Conservation (phyloP, 37 sponge, comb jelly and placozoan genomes). For the Mnemiopsis leidyi region DNA sequence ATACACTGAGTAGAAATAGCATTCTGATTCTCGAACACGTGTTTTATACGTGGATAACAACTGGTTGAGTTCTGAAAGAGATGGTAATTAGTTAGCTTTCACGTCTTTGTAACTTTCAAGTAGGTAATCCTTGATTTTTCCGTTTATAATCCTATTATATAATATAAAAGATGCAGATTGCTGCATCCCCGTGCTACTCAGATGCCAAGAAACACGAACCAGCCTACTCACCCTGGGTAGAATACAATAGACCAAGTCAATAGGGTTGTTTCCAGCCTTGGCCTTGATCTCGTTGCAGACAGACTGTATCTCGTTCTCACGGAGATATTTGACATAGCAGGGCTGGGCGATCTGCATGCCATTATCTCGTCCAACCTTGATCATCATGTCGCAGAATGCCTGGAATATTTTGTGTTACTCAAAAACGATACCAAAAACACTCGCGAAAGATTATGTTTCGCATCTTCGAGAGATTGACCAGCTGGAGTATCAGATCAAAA, state of each 20-base stretch:
- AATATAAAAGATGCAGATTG: not conserved
- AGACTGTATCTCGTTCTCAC: slow-evolving; percentile 19
- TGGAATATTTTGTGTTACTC: too few relatives aligned
- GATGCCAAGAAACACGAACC: not conserved
- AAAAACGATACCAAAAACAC: too few relatives aligned
- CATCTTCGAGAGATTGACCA: too few relatives aligned
- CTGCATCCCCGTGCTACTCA: not conserved
- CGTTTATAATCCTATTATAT: too few relatives aligned
- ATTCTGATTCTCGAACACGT: slow-evolving; percentile 68
- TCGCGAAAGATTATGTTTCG: too few relatives aligned
- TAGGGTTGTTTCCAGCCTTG: not conserved
- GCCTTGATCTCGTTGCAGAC: slow-evolving; percentile 14
- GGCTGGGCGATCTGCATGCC: slow-evolving; percentile 62
- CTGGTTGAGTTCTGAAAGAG: not conserved
- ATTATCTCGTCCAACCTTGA: slow-evolving; percentile 45
- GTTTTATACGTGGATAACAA: slow-evolving; percentile 69
- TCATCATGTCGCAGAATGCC: slow-evolving; percentile 52
- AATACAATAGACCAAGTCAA: slow-evolving; percentile 53
- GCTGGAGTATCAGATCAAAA: too few relatives aligned
- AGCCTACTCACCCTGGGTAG: not conserved
- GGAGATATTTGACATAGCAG: slow-evolving; percentile 28
- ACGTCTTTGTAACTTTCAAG: too few relatives aligned
- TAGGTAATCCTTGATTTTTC: too few relatives aligned
- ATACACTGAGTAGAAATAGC: slow-evolving; percentile 77
- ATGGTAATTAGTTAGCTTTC: not conserved